Base-by-base conservation (phyloP, 2,888 invertebrate species). In the Flexamia atlantica region DNA sequence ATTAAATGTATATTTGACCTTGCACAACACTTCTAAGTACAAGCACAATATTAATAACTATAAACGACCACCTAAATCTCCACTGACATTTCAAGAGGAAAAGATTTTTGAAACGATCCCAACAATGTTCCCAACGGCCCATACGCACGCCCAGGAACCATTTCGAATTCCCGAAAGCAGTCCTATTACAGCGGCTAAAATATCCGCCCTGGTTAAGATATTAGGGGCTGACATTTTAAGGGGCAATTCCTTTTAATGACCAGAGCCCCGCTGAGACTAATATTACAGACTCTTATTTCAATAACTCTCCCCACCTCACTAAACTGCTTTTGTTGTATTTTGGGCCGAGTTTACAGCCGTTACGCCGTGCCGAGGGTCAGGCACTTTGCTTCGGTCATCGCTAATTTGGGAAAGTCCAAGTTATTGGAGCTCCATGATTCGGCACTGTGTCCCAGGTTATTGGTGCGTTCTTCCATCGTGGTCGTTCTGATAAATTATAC, bases 141-240 rank as follows among this genome's bases (percentile, higher is more conserved):
- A 4, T 3, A 10, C 46, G 53, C 53, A 53, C 14, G 53, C 53
- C 20, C 14, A n/a, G 53, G 23, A 53, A 76, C 79, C 57, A 79
- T 79, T 79, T 57, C 79, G 36, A 79, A 79, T 79, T 79, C 79
- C 79, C 25, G 30, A 76, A 76, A 79, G 50, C 23, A 79, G 79
- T 57, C 79, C 50, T 57, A 57, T 79, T 57, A 57, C 50, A 46
- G n/a, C 32, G 32, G 50, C 28, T 76, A 76, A 76, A 53, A 53
- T 79, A 57, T n/a, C 57, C 57, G 57, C 30, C 57, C 79, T 20
- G 79, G 57, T 79, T 53, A 79, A 79, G 79, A 79, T 79, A 79
- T 79, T 79, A 79, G 79, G 79, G 79, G 79, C 79, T 79, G 79
- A 79, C 79, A 79, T 36, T 79, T 79, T 79, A 79, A 79, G 36